phyloP scores from a whole-genome alignment of 2,113 vertebrate genomes.

The Myocastor coypus region DNA sequence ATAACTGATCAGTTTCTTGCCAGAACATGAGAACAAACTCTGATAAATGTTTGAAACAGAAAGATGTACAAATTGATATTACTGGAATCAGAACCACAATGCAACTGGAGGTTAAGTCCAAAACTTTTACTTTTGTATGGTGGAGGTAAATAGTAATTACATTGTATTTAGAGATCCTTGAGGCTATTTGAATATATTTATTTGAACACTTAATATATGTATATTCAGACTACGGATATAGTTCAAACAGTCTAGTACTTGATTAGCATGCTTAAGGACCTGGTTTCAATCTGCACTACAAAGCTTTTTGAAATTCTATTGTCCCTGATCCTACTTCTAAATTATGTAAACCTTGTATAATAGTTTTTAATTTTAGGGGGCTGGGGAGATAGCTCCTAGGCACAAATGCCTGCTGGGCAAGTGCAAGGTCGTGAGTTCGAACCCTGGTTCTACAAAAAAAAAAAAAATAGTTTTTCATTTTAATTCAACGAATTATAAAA shows the following conservation, averaged over 20 bases:
- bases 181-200: background rate
- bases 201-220: background rate
- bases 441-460: too few species aligned
- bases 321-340: background rate
- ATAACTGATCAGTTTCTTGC: background rate
- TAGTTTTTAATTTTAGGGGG: background rate
- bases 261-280: background rate
- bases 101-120: background rate
- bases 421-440: too few species aligned
- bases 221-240: background rate
- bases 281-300: background rate
- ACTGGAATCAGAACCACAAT: background rate
- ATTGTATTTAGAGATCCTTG: background rate
- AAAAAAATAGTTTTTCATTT: background rate
- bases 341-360: background rate
- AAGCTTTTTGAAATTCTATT: background rate
- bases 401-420: too few species aligned
- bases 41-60: slow-evolving; percentile 33
- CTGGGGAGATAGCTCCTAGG: too few species aligned
- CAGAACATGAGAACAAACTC: slow-evolving; percentile 20
- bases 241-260: background rate
- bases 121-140: background rate
- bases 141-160: background rate
- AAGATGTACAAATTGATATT: background rate
- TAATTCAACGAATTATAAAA: background rate